phyloP scores from a whole-genome alignment of 2,888 invertebrate species.

The Ganaspis brasiliensis region DNA sequence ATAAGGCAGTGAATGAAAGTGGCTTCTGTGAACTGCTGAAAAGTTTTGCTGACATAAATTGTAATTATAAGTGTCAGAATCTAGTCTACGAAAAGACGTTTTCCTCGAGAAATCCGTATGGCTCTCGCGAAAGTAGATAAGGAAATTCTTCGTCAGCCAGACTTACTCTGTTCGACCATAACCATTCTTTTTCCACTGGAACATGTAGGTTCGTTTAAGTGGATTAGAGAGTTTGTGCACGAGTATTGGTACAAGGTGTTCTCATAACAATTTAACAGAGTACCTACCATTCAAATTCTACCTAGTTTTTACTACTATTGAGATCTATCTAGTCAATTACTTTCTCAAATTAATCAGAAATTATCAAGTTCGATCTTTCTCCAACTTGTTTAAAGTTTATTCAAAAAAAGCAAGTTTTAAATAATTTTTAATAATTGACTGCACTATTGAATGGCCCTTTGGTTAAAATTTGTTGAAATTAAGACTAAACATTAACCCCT shows the following conservation, averaged over 20 bases:
- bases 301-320: neutral
- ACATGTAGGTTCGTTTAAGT: conserved; percentile 41
- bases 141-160: conserved; percentile 34
- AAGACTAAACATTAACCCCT: too few species aligned
- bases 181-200: conserved; percentile 36
- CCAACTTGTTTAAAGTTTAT: neutral
- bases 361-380: too few species aligned
- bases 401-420: too few species aligned
- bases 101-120: conserved; percentile 36
- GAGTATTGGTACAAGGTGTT: conserved; percentile 29
- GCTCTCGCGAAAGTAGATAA: conserved; percentile 33
- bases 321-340: neutral
- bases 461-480: too few species aligned
- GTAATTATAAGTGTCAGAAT: conserved; percentile 20
- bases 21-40: neutral
- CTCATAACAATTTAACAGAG: conserved; percentile 20
- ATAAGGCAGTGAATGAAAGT: neutral
- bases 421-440: too few species aligned
- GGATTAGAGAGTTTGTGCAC: conserved; percentile 38
- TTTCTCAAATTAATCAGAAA: neutral
- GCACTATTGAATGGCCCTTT: too few species aligned
- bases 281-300: conserved; percentile 22
- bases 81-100: neutral
- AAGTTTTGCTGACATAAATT: conserved; percentile 26
- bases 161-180: conserved; percentile 18